These are phyloP conservation scores for Eupithecia centaureata DNA, from an alignment of 2,888 invertebrate genomes.

Conservation along the genomic window DNA sequence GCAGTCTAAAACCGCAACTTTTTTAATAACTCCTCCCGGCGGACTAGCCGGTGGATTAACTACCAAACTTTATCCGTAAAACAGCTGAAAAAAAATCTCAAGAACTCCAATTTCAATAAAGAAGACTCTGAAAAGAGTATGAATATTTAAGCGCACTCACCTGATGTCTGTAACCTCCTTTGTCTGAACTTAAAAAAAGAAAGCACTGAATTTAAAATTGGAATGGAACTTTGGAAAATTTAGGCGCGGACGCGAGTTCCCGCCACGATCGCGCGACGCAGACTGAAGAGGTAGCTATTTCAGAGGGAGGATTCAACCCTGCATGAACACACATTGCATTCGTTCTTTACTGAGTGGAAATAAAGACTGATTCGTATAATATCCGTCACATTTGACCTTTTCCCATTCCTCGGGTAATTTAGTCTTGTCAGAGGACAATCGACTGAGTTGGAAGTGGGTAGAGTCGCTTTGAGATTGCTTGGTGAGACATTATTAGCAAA, in stretches of 20 bases:
- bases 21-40: conserved; percentile 68
- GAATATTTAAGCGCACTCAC: conserved; percentile 58
- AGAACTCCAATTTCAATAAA: conserved; percentile 55
- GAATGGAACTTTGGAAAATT: conserved; percentile 49
- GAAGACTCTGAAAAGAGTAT: conserved; percentile 49
- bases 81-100: conserved; percentile 48
- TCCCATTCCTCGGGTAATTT: conserved; percentile 49
- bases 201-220: conserved; percentile 55
- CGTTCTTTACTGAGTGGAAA: conserved; percentile 45
- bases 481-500: conserved; percentile 21
- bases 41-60: conserved; percentile 60
- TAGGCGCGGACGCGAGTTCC: conserved; percentile 45
- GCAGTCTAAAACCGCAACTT: conserved; percentile 63
- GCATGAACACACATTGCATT: conserved; percentile 56
- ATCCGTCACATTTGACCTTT: conserved; percentile 63
- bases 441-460: conserved; percentile 27
- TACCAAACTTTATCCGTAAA: conserved; percentile 65
- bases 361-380: conserved; percentile 58
- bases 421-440: conserved; percentile 46
- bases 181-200: conserved; percentile 46
- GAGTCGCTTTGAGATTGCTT: conserved; percentile 21
- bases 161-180: conserved; percentile 46
- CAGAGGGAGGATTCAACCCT: conserved; percentile 53
- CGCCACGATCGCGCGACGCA: conserved; percentile 49
- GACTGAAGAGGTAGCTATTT: conserved; percentile 58